Evolutionary conservation across 2,113 vertebrate species (phyloP).

Genomic region (Scomber scombrus): DNA sequence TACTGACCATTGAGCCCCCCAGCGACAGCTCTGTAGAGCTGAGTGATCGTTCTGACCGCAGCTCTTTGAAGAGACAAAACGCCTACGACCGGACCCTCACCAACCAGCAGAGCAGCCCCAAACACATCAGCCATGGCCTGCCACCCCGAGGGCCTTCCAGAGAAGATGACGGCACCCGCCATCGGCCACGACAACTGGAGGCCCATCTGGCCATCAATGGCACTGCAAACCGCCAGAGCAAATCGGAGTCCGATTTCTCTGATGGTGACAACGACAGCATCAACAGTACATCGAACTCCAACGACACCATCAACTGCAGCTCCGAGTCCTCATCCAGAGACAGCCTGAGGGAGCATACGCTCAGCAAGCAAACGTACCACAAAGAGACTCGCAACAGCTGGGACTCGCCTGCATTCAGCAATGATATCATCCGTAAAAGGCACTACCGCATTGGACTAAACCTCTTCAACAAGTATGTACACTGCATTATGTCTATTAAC

Average conservation of each 20-base stretch:
- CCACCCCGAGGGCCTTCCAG: slow-evolving; percentile 87
- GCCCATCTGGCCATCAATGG: slow-evolving; percentile 95
- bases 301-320: slow-evolving; percentile 98
- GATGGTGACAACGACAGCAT: slow-evolving; percentile 99
- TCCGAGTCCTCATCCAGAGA: slow-evolving; percentile 96
- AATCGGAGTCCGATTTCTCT: slow-evolving; percentile 96
- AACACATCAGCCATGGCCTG: slow-evolving; percentile 89
- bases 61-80: slow-evolving; percentile 76
- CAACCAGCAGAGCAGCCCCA: slow-evolving; percentile 89
- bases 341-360: slow-evolving; percentile 94
- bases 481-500: neutral
- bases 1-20: slow-evolving; percentile 95
- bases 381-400: slow-evolving; percentile 99
- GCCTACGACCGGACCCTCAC: slow-evolving; percentile 84
- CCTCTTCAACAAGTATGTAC: slow-evolving; percentile 98
- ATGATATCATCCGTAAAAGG: slow-evolving; percentile 95
- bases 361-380: slow-evolving; percentile 98
- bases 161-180: slow-evolving; percentile 89
- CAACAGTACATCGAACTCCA: slow-evolving; percentile 99
- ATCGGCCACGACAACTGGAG: slow-evolving; percentile 90
- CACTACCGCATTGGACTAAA: slow-evolving; percentile 98
- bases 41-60: slow-evolving; percentile 92
- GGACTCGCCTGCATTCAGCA: slow-evolving; percentile 99
- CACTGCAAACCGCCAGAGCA: slow-evolving; percentile 94
- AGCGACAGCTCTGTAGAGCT: slow-evolving; percentile 94